Evolutionary conservation across 2,797 vertebrate species (phyloP).

Genomic region (Vultur gryphus): DNA sequence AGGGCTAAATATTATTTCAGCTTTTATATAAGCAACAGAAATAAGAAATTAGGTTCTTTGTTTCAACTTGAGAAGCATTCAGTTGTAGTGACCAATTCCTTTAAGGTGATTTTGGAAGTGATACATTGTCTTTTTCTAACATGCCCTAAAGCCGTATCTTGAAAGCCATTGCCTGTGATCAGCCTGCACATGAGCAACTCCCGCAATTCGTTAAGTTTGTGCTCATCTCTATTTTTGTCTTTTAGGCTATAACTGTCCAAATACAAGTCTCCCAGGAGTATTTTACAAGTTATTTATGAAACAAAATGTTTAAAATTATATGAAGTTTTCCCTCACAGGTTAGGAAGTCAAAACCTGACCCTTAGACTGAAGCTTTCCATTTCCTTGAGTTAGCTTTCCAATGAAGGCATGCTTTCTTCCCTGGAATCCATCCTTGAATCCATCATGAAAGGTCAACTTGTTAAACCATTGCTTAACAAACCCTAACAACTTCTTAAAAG

Average conservation of each 20-base stretch:
- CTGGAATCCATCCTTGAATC: slow-evolving; percentile 39
- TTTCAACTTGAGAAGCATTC: not conserved
- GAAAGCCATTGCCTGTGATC: not conserved
- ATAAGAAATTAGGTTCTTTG: not conserved
- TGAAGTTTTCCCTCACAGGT: not conserved
- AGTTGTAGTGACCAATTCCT: not conserved
- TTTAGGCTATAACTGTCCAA: slow-evolving; percentile 29
- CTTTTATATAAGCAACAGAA: not conserved
- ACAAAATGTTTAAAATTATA: not conserved
- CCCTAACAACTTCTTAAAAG: not conserved
- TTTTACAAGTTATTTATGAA: not conserved
- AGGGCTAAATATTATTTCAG: not conserved
- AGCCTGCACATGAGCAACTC: not conserved
- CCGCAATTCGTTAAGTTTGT: not conserved
- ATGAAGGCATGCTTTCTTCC: not conserved
- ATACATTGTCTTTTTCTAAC: not conserved
- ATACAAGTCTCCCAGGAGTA: slow-evolving; percentile 17
- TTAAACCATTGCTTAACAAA: not conserved
- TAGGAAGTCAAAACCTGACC: not conserved
- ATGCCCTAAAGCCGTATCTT: not conserved
- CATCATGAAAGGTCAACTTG: not conserved
- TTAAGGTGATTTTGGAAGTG: not conserved
- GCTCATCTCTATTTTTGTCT: not conserved
- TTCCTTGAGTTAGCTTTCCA: slow-evolving; percentile 7
- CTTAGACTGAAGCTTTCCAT: not conserved